Conservation (phyloP, 2,797 vertebrate species). For the Sandelia bainsii region DNA sequence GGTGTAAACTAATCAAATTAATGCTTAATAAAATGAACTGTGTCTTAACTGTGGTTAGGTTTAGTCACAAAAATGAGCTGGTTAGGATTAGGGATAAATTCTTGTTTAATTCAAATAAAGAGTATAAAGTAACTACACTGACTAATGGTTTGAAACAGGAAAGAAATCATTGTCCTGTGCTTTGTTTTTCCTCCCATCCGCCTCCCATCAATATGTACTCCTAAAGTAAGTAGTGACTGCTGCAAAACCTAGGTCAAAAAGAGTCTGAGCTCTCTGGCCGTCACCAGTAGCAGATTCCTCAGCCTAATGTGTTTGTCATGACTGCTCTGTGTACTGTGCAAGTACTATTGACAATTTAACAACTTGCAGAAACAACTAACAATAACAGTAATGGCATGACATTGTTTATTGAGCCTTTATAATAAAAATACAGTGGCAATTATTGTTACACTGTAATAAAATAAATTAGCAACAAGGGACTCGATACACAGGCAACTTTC, state of each 20-base stretch:
- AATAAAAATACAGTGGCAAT: slow-evolving; percentile 4
- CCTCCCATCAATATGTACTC: neutral
- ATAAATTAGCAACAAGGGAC: slow-evolving; percentile 82
- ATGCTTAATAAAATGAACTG: neutral
- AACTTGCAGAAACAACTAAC: slow-evolving; percentile 89
- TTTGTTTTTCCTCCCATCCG: no score
- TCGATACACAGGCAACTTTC: slow-evolving; percentile 88
- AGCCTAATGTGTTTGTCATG: slow-evolving; percentile 92
- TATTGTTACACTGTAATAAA: slow-evolving; percentile 19
- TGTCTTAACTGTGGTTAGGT: neutral
- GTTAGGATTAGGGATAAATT: no score
- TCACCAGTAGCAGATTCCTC: slow-evolving; percentile 85
- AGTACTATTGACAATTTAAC: slow-evolving; percentile 87
- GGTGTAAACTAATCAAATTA: neutral
- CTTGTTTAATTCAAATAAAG: no score
- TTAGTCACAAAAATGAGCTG: no score
- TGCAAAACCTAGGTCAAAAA: neutral
- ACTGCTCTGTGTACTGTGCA: slow-evolving; percentile 89
- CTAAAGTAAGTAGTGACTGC: neutral
- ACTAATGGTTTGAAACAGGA: no score
- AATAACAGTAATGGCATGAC: slow-evolving; percentile 40
- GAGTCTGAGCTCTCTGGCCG: slow-evolving; percentile 72
- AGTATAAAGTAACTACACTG: no score
- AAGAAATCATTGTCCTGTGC: no score
- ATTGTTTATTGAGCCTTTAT: neutral